Evolutionary conservation across 1,140 invertebrate species (phyloP), one percentile per base, ranked within the genome.

Genomic region (Sitobion miscanthi): DNA sequence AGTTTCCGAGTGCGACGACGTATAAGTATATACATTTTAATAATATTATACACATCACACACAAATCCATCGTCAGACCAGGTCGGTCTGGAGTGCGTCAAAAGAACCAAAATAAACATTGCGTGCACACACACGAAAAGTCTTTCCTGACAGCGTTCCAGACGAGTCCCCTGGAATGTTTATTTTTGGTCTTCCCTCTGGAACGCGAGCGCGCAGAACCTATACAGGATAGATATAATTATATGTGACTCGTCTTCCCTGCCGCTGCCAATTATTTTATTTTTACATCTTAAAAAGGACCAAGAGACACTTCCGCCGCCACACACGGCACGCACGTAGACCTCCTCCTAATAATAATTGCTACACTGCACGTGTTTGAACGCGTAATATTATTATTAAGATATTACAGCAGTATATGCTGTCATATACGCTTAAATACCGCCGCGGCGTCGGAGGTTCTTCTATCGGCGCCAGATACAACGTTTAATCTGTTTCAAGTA

Each of bases 131-230:
- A 69, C 57, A 69, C 62, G 62, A 77, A 77, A 77, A 77, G 62
- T 35, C 62, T 90, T 90, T 90, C 89, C 89, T 90, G 77, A 91
- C 77, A 82, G n/a, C 45, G 69, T 91, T 91, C 90, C 90, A 91
- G 90, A 91, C 45, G 90, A 82, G 90, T 82, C 62, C 57, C 90
- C 90, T 91, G 90, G 90, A 91, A 91, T 91, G 90, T 91, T 91
- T 91, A 91, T 91, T 91, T 91, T 91, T 52, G 69, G 90, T n/a
- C 42, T 35, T 57, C 14, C 62, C 90, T 45, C 90, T 83, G 90
- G 62, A 82, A 83, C 38, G 49, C 45, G 69, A n/a, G 25, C 21
- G 3, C 47, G 7, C 45, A 42, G 17, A 42, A n/a, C 89, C 25
- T 47, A 45, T 38, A 69, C 35, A 9, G 25, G 9, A 7, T 21